phyloP scores from a whole-genome alignment of 2,113 vertebrate species.

The Anarhynchus alexandrinus region DNA sequence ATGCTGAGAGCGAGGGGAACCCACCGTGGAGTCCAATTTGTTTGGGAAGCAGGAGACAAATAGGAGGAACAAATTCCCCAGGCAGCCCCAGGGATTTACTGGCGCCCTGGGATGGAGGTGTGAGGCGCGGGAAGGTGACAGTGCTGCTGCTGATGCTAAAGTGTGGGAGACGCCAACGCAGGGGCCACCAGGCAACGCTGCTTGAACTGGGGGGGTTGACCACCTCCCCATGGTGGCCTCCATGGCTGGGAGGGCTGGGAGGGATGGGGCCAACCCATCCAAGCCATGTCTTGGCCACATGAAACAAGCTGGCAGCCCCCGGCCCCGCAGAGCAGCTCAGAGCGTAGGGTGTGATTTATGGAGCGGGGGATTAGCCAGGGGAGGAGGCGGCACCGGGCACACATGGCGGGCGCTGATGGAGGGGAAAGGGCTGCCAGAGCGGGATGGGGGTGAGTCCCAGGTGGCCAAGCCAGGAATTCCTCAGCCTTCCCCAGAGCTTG shows the following conservation, averaged over 20 bases:
- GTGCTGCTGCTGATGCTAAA: background rate
- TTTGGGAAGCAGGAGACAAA: slow-evolving; percentile 41
- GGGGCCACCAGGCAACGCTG: background rate
- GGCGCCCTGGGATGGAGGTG: background rate
- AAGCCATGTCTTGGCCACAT: background rate
- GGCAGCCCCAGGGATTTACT: background rate
- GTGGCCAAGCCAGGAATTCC: background rate
- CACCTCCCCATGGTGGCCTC: background rate
- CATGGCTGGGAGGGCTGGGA: background rate
- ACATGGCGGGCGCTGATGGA: background rate
- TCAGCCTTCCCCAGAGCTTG: background rate
- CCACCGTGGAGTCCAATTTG: background rate
- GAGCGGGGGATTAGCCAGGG: background rate
- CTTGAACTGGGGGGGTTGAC: background rate
- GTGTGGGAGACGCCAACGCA: background rate
- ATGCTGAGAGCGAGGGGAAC: background rate
- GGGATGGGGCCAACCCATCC: background rate
- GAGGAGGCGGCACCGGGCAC: background rate
- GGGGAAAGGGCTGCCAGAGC: background rate
- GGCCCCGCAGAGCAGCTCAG: background rate
- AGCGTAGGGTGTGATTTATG: background rate
- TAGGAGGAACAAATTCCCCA: background rate
- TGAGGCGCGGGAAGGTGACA: background rate
- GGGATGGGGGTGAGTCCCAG: background rate
- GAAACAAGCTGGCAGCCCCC: background rate